A percentile compares a stretch with the other conserved stretches of the same genome.
Conservation (phyloP, 2,113 vertebrate genomes). For the Gambusia affinis region DNA sequence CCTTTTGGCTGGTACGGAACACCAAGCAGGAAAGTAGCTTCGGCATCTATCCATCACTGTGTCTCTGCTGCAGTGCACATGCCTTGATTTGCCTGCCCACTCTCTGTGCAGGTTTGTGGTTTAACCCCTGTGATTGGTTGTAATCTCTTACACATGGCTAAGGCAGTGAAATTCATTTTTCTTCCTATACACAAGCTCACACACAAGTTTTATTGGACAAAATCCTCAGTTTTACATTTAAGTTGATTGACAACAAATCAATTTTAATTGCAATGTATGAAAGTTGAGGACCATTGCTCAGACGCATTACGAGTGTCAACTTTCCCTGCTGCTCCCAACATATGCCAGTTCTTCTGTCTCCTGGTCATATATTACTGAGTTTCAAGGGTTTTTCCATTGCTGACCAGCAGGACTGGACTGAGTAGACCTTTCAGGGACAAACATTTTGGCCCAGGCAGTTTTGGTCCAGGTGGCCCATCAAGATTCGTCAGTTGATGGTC, state of each 20-base stretch:
- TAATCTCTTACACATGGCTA: conserved; percentile 74
- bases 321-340: too few relatives aligned
- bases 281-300: background rate
- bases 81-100: conserved; percentile 40
- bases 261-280: background rate
- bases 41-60: conserved; percentile 65
- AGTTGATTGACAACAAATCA: background rate
- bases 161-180: conserved; percentile 4
- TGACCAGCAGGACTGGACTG: too few relatives aligned
- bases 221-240: background rate
- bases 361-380: too few relatives aligned
- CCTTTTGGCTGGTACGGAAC: conserved; percentile 31
- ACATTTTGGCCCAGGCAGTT: too few relatives aligned
- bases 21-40: conserved; percentile 42
- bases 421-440: too few relatives aligned
- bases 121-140: conserved; percentile 56
- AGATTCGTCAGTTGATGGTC: too few relatives aligned
- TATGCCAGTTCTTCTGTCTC: too few relatives aligned
- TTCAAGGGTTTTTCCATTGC: too few relatives aligned
- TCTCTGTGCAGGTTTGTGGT: conserved; percentile 20
- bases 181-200: background rate
- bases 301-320: too few relatives aligned
- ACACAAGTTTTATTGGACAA: background rate
- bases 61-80: conserved; percentile 27
- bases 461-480: too few relatives aligned